These are phyloP conservation scores for Lindbergichthys nudifrons DNA, from an alignment of 2,797 vertebrate genomes.

Conservation along the genomic window DNA sequence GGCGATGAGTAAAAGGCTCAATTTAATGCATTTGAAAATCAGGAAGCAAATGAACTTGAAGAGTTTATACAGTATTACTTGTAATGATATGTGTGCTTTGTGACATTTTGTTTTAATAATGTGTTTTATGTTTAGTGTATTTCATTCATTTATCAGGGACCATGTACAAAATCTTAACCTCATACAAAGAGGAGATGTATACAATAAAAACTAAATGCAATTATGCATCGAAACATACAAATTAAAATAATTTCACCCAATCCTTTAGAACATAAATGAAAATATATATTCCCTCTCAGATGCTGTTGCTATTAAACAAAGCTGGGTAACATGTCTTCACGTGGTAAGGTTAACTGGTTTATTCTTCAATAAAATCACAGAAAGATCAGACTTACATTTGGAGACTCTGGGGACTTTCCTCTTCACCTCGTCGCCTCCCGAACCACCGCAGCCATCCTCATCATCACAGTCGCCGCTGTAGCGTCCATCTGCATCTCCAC, in stretches of 20 bases:
- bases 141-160: background rate
- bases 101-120: background rate
- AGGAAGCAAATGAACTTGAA: background rate
- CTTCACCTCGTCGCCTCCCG: slow-evolving; percentile 85
- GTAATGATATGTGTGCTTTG: background rate
- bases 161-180: background rate
- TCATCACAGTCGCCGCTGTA: slow-evolving; percentile 93
- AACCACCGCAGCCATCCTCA: slow-evolving; percentile 89
- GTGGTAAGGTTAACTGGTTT: background rate
- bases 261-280: background rate
- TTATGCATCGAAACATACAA: background rate
- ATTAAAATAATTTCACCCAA: background rate
- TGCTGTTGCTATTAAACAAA: background rate
- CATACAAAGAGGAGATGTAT: background rate
- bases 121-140: background rate
- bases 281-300: background rate
- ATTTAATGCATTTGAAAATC: background rate
- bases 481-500: slow-evolving; percentile 80
- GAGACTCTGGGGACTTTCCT: slow-evolving; percentile 74
- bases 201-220: background rate
- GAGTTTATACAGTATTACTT: background rate
- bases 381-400: slow-evolving; percentile 83
- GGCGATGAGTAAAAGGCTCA: background rate
- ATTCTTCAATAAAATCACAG: background rate
- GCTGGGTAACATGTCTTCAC: background rate